Conservation (phyloP, 2,888 invertebrate species). For the Falcaria lacertinaria region DNA sequence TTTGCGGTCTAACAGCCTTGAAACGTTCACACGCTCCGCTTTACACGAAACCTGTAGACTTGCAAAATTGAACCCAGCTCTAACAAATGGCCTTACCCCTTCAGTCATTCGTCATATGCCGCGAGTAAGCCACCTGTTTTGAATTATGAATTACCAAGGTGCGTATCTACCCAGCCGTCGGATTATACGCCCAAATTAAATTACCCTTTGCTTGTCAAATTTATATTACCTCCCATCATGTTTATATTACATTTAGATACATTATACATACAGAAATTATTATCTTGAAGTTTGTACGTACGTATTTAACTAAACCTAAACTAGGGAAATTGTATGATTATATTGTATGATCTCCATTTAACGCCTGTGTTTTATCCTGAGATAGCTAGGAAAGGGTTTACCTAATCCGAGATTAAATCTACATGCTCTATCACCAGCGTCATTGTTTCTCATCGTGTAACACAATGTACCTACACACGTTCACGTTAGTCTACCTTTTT, state of each 20-base stretch:
- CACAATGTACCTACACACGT: background rate
- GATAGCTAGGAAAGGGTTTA: background rate
- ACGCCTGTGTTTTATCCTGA: background rate
- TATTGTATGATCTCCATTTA: background rate
- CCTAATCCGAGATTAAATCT: background rate
- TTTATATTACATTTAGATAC: background rate
- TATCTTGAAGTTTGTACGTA: background rate
- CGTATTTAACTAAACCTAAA: no score
- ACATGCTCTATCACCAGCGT: background rate
- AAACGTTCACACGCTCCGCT: slow-evolving; percentile 1
- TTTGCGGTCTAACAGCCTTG: slow-evolving; percentile 2
- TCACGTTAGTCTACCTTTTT: no score
- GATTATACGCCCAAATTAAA: slow-evolving; percentile 31
- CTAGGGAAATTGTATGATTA: background rate
- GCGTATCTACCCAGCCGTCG: slow-evolving; percentile 16
- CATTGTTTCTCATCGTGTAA: background rate
- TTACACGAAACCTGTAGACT: slow-evolving; percentile 10
- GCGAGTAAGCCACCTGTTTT: slow-evolving; percentile 32
- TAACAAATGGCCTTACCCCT: slow-evolving; percentile 20
- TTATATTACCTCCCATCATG: slow-evolving; percentile 23
- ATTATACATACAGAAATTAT: background rate
- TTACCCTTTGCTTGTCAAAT: slow-evolving; percentile 30
- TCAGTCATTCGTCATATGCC: slow-evolving; percentile 18
- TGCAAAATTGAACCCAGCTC: slow-evolving; percentile 16
- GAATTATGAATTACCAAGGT: slow-evolving; percentile 38